Evolutionary conservation across 2,113 vertebrate genomes (phyloP).

Genomic region (Caloenas nicobarica): DNA sequence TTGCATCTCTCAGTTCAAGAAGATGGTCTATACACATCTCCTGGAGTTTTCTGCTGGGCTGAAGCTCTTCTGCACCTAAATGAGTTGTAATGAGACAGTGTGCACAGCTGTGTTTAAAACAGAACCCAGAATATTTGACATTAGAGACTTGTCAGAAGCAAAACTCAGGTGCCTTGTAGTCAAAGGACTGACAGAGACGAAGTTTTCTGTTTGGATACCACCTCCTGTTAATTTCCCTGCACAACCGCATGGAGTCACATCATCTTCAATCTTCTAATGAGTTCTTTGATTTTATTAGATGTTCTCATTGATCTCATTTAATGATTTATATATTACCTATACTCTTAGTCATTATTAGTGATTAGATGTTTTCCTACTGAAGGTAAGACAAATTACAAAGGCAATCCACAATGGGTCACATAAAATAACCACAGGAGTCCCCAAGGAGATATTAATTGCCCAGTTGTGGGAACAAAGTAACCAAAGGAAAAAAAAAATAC

Average conservation of each 20-base stretch:
- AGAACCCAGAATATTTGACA: not conserved
- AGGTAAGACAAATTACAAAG: slow-evolving; percentile 5
- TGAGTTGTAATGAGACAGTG: not conserved
- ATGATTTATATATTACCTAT: slow-evolving; percentile 14
- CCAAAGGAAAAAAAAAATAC: not conserved
- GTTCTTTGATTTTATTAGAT: slow-evolving; percentile 11
- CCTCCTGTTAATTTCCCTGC: not conserved
- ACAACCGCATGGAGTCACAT: not conserved
- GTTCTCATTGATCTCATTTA: not conserved
- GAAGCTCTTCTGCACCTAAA: not conserved
- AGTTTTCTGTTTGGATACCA: not conserved
- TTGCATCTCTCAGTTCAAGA: not conserved
- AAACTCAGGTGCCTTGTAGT: not conserved
- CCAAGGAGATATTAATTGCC: not conserved
- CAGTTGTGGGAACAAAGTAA: not conserved
- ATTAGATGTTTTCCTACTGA: not conserved
- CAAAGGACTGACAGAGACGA: not conserved
- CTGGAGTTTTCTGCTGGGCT: not conserved
- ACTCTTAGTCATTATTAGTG: not conserved
- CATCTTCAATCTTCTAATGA: not conserved
- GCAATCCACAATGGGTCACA: not conserved
- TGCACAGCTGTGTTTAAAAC: not conserved
- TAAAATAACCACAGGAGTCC: not conserved
- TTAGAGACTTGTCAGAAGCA: not conserved
- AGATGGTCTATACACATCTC: not conserved